Conservation (phyloP, 2,888 invertebrate species). For the Quadriops clusia region DNA sequence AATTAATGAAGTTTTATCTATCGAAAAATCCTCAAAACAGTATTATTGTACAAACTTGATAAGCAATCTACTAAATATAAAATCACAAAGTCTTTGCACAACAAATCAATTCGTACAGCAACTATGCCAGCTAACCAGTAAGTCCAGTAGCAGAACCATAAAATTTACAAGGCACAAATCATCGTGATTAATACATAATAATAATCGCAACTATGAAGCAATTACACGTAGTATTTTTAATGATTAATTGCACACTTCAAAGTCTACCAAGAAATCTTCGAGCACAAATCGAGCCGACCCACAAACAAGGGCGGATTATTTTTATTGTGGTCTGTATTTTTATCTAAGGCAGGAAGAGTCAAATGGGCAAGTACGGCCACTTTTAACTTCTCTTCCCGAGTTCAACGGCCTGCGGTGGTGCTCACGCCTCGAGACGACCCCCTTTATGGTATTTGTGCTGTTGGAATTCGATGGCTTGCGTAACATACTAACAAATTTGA, state of each 20-base stretch:
- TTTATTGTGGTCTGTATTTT: constrained; percentile 14
- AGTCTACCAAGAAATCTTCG: constrained; percentile 5
- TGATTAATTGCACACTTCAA: constrained; percentile 1
- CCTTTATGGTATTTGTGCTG: constrained; percentile 18
- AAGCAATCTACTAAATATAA: too few relatives aligned
- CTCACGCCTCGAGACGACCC: constrained; percentile 17
- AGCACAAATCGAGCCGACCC: background rate
- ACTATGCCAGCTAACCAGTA: too few relatives aligned
- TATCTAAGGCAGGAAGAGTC: constrained; percentile 16
- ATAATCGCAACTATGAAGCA: too few relatives aligned
- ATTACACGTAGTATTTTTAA: background rate
- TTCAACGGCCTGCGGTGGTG: constrained; percentile 17
- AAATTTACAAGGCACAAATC: too few relatives aligned
- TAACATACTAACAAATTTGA: constrained; percentile 14
- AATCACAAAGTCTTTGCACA: too few relatives aligned
- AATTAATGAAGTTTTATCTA: too few relatives aligned
- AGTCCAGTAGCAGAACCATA: too few relatives aligned
- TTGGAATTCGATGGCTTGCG: constrained; percentile 17
- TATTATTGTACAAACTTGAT: too few relatives aligned
- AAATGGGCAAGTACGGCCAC: constrained; percentile 18
- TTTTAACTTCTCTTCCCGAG: constrained; percentile 16
- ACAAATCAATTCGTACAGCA: too few relatives aligned
- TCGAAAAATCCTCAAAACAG: too few relatives aligned
- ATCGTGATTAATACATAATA: too few relatives aligned
- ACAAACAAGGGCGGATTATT: constrained; percentile 11